phyloP scores from a whole-genome alignment of 2,888 invertebrate species.

The Rhaphigaster nebulosa region DNA sequence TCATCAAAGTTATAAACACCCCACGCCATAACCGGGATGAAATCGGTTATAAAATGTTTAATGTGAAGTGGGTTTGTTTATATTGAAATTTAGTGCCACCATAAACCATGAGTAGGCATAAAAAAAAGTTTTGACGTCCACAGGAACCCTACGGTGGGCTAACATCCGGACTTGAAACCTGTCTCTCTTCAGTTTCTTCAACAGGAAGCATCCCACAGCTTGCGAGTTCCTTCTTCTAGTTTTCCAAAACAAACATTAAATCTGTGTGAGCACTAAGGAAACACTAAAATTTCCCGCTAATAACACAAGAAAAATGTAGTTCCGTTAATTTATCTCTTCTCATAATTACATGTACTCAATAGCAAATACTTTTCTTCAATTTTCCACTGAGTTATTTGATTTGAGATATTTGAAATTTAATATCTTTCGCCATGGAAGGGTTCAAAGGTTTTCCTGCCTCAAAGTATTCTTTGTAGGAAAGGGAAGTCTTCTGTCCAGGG shows the following conservation, averaged over 20 bases:
- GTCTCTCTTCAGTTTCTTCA: slow-evolving; percentile 43
- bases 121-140: slow-evolving; percentile 36
- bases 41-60: slow-evolving; percentile 42
- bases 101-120: slow-evolving; percentile 36
- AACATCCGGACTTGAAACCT: slow-evolving; percentile 35
- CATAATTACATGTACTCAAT: background rate
- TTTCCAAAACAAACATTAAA: background rate
- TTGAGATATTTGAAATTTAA: slow-evolving; percentile 41
- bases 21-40: slow-evolving; percentile 23
- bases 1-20: slow-evolving; percentile 38
- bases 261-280: too few species aligned
- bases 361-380: background rate
- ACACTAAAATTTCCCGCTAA: background rate
- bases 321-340: background rate
- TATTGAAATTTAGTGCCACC: slow-evolving; percentile 24
- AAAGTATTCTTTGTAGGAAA: slow-evolving; percentile 33
- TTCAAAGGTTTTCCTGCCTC: background rate
- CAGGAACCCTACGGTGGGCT: slow-evolving; percentile 22
- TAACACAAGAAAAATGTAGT: background rate
- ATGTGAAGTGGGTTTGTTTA: slow-evolving; percentile 43
- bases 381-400: slow-evolving; percentile 32
- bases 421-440: background rate
- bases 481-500: slow-evolving; percentile 32
- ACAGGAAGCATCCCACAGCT: slow-evolving; percentile 9
- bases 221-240: background rate